Evolutionary conservation across 2,888 invertebrate genomes (phyloP), one percentile per base, ranked within the genome.

Genomic region (Miltochrista miniata): DNA sequence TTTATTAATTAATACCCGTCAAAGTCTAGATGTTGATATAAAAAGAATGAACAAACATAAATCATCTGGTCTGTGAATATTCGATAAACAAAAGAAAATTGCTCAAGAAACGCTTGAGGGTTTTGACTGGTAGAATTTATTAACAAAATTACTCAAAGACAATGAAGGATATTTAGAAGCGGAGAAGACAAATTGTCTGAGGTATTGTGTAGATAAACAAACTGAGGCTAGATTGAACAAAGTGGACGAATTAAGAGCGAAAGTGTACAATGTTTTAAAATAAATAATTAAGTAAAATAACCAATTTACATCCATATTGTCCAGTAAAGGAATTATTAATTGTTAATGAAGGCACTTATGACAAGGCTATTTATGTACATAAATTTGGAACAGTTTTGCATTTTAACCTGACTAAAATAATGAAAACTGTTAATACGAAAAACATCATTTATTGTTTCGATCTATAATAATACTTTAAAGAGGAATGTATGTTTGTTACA

Each of bases 71-170:
- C 68, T 65, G 64, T 64, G 69, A 76, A 73, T 72, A 76, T 79
- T 79, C 74, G 77, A 83, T 81, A 81, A 84, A 84, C 81, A 82
- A 81, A 79, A 79, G 77, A 72, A 77, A 76, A 76, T 78, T 75
- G 74, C 74, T 71, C 68, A 68, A 74, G 68, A 72, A 62, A 69
- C 60, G 69, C 71, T 74, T 70, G 77, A 77, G 78, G 79, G 80
- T 81, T 86, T 79, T 82, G 83, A 85, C 82, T 85, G 79, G 75
- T 74, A 73, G 77, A 81, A 87, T 85, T 88, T 89, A 87, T 87
- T 85, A 83, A 83, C 78, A 78, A 78, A 88, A 89, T 88, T 85
- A 87, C 79, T 89, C 85, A 85, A 82, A 85, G 85, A 87, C 87
- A 89, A 87, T 85, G 84, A 81, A 78, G 76, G 81, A 86, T 86